Percentiles rank a stretch among this genome's conserved stretches.
Evolutionary conservation across 2,113 vertebrate genomes (phyloP).

Genomic region (Nipponia nippon): DNA sequence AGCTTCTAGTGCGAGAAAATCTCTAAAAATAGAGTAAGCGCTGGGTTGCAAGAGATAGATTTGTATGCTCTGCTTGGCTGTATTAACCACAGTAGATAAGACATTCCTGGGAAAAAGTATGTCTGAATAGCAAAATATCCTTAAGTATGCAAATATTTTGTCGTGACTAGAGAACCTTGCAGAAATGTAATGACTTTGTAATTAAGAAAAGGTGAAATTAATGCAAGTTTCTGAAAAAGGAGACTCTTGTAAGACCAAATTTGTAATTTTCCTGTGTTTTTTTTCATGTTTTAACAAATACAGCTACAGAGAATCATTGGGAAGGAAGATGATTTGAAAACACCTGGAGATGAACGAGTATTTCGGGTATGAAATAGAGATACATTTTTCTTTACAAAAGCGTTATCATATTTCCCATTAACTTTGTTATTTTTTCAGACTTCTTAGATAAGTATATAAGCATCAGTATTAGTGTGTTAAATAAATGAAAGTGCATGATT

Average conservation of each 20-base stretch:
- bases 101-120: not conserved
- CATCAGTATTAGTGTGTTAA: not conserved
- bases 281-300: constrained; percentile 26
- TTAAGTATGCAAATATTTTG: not conserved
- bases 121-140: not conserved
- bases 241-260: not conserved
- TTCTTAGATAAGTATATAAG: not conserved
- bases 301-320: constrained; percentile 93
- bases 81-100: not conserved
- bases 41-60: not conserved
- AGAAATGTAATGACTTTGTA: not conserved
- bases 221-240: not conserved
- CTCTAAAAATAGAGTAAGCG: not conserved
- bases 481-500: not conserved
- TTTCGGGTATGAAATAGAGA: constrained; percentile 61
- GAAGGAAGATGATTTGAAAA: constrained; percentile 78
- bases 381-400: not conserved
- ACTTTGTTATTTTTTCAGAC: not conserved
- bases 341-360: not conserved
- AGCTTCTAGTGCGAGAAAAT: not conserved
- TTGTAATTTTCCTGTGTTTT: not conserved
- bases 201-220: not conserved
- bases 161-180: not conserved
- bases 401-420: not conserved
- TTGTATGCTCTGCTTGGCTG: not conserved